Base-by-base conservation (phyloP, 1,140 invertebrate species). In the Drosophila ercepeae region DNA sequence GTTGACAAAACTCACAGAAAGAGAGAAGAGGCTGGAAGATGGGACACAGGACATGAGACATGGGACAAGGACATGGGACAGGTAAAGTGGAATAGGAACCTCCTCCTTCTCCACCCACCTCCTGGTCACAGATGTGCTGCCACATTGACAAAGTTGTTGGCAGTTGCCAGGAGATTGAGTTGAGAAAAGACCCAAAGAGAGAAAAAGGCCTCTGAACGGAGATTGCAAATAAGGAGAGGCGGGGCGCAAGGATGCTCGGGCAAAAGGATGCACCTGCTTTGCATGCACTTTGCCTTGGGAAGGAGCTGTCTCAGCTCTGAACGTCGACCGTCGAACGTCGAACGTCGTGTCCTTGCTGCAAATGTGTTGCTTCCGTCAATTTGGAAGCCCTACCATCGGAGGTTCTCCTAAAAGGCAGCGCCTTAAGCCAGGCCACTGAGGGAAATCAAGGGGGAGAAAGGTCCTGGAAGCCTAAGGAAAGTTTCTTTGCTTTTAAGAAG, bases 331-430 rank as follows among this genome's bases (percentile, higher is more conserved):
- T n/a, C n/a, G n/a, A n/a, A n/a, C n/a, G n/a, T n/a, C n/a, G n/a
- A n/a, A n/a, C 16, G 19, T 48, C 39, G n/a, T 25, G 36, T 45
- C 14, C 41, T 50, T 49, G 61, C n/a, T 16, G 64, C 64, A 64
- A 60, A 74, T 82, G 75, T 84, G 75, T 78, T 78, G 75, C 79
- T 83, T 83, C 79, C 79, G 79, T 82, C 75, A 84, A 82, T 82
- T 83, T 75, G 79, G 69, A 81, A 69, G 65, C 77, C 59, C 76
- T 79, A 79, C 76, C 82, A 79, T 74, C 79, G 46, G 42, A 34
- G 58, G 54, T 36, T 44, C 48, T 32, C 39, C 45, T 29, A 61
- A 50, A 68, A 11, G 9, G 50, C 48, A 48, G 36, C 70, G 29
- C 42, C 50, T 42, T 44, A 14, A 34, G 64, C 36, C 23, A 9